Evolutionary conservation across 2,113 vertebrate species (phyloP).

Genomic region (Nibea albiflora): DNA sequence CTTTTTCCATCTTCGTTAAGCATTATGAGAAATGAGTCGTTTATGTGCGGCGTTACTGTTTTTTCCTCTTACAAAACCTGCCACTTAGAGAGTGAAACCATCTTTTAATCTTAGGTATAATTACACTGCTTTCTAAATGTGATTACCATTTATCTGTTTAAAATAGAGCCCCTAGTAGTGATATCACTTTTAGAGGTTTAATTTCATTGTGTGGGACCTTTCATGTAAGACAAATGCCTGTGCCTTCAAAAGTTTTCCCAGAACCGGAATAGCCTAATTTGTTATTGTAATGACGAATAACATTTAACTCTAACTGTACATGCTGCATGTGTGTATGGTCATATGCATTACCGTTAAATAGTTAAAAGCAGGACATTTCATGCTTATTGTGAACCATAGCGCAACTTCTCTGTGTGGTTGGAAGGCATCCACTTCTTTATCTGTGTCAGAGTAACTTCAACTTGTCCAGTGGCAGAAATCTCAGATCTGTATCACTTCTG

Average conservation of each 20-base stretch:
- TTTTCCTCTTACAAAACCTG: background rate
- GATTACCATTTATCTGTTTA: background rate
- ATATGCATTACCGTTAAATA: background rate
- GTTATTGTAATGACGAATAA: background rate
- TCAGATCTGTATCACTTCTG: background rate
- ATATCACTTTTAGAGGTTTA: background rate
- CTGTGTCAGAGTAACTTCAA: background rate
- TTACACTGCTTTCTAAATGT: background rate
- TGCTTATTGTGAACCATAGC: slow-evolving; percentile 1
- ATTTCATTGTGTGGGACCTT: background rate
- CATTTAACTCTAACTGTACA: background rate
- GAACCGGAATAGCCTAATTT: background rate
- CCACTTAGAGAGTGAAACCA: slow-evolving; percentile 3
- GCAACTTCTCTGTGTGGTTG: slow-evolving; percentile 20
- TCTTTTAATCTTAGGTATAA: slow-evolving; percentile 12
- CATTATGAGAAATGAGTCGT: background rate
- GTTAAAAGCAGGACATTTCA: background rate
- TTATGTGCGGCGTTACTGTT: background rate
- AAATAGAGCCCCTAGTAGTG: background rate
- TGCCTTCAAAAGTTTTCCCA: slow-evolving; percentile 2
- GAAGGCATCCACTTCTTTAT: background rate
- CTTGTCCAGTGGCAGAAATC: background rate
- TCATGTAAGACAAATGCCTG: background rate
- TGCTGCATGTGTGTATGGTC: background rate
- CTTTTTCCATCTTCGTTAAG: background rate